Evolutionary conservation across 2,888 invertebrate species (phyloP).

Genomic region (Ornithoptera alexandrae): DNA sequence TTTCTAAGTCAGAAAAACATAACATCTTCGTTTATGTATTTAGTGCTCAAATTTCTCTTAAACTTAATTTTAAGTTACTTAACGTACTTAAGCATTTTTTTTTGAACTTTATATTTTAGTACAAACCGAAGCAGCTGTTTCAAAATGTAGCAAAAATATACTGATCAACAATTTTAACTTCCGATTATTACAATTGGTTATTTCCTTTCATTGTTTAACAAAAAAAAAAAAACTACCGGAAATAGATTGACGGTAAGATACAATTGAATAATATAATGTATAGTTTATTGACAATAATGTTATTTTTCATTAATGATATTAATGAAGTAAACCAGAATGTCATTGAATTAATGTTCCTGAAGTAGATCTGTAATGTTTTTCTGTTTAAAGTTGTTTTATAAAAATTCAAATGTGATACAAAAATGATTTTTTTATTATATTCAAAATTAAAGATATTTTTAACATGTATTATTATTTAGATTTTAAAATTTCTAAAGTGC

Average conservation of each 20-base stretch:
- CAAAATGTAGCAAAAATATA: not conserved
- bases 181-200: too few species aligned
- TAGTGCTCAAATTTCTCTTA: slow-evolving; percentile 25
- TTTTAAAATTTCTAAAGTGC: slow-evolving; percentile 8
- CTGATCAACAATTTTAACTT: not conserved
- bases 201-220: too few species aligned
- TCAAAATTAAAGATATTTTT: slow-evolving; percentile 19
- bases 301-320: not conserved
- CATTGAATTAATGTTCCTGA: slow-evolving; percentile 22
- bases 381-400: not conserved
- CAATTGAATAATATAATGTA: too few species aligned
- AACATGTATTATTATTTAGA: slow-evolving; percentile 7
- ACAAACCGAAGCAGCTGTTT: slow-evolving; percentile 16
- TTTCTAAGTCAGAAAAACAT: not conserved
- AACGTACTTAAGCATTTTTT: slow-evolving; percentile 21
- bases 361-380: slow-evolving; percentile 22
- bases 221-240: not conserved
- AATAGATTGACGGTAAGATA: not conserved
- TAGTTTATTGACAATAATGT: not conserved
- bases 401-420: slow-evolving; percentile 25
- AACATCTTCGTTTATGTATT: slow-evolving; percentile 16
- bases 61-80: slow-evolving; percentile 2
- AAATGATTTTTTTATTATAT: slow-evolving; percentile 16
- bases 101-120: slow-evolving; percentile 11
- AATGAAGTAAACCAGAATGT: not conserved